Evolutionary conservation across 2,797 vertebrate species (phyloP).

Genomic region (Toxotes lorentzi): DNA sequence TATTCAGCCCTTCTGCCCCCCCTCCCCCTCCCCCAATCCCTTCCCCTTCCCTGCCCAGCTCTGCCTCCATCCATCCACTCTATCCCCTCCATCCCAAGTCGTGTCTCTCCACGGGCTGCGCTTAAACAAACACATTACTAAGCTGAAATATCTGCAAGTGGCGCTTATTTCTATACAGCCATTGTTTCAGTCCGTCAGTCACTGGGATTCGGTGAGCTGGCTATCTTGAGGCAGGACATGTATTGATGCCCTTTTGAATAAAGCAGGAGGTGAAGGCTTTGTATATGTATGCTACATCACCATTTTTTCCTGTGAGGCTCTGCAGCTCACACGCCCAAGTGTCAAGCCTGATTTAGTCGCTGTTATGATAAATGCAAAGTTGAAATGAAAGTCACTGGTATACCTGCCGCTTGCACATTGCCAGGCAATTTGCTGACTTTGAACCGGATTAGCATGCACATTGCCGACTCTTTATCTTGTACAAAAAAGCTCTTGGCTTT

Average conservation of each 20-base stretch:
- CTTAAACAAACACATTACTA: slow-evolving; percentile 80
- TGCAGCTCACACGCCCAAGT: slow-evolving; percentile 36
- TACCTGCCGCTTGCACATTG: slow-evolving; percentile 59
- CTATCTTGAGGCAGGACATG: slow-evolving; percentile 58
- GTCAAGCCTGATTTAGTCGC: slow-evolving; percentile 63
- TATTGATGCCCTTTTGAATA: slow-evolving; percentile 71
- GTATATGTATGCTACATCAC: slow-evolving; percentile 55
- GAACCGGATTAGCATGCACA: slow-evolving; percentile 62
- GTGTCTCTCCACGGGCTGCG: slow-evolving; percentile 42
- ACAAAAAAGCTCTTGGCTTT: slow-evolving; percentile 63
- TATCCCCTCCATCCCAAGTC: slow-evolving; percentile 49
- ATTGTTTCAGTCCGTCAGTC: slow-evolving; percentile 68
- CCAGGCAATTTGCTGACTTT: slow-evolving; percentile 60
- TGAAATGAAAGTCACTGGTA: slow-evolving; percentile 46
- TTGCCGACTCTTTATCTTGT: slow-evolving; percentile 58
- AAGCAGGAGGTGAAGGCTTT: slow-evolving; percentile 52
- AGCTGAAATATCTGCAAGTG: slow-evolving; percentile 78
- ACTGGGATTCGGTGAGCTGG: slow-evolving; percentile 55
- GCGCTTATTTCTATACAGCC: slow-evolving; percentile 58
- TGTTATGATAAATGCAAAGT: slow-evolving; percentile 54
- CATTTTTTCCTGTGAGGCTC: slow-evolving; percentile 45
- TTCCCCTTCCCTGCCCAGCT: slow-evolving; percentile 30
- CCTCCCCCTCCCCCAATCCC: not conserved
- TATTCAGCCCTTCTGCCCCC: slow-evolving; percentile 65
- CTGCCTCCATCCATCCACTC: slow-evolving; percentile 68